These are phyloP conservation scores for Muscina levida DNA, from an alignment of 2,888 invertebrate species.

Conservation along the genomic window DNA sequence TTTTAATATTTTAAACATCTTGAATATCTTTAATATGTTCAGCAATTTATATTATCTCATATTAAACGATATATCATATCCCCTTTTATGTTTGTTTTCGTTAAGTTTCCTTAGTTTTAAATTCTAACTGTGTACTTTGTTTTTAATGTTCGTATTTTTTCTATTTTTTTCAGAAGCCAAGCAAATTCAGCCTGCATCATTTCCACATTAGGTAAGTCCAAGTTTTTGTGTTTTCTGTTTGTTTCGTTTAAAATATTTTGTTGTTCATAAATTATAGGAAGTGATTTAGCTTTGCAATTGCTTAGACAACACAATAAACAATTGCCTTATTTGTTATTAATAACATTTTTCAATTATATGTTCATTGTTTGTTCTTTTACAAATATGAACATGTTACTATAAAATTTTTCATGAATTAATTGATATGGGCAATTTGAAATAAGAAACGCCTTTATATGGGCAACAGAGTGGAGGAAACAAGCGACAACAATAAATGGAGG, in stretches of 20 bases:
- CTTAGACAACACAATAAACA: neutral
- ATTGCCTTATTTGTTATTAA: conserved; percentile 34
- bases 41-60: too few relatives aligned
- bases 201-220: conserved; percentile 48
- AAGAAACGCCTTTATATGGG: neutral
- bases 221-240: conserved; percentile 17
- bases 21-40: too few relatives aligned
- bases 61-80: too few relatives aligned
- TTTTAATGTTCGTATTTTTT: too few relatives aligned
- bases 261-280: conserved; percentile 47
- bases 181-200: neutral
- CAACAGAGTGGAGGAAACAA: neutral
- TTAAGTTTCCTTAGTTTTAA: too few relatives aligned
- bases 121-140: too few relatives aligned
- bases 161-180: neutral
- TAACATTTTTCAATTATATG: conserved; percentile 8
- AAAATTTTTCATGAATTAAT: conserved; percentile 4
- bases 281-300: conserved; percentile 33
- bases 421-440: neutral
- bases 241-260: conserved; percentile 16
- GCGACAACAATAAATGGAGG: too few relatives aligned
- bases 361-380: neutral
- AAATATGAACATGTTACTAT: neutral
- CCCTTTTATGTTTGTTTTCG: too few relatives aligned
- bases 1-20: too few relatives aligned